Conservation (phyloP, 2,797 vertebrate species). For the Todus mexicanus region DNA sequence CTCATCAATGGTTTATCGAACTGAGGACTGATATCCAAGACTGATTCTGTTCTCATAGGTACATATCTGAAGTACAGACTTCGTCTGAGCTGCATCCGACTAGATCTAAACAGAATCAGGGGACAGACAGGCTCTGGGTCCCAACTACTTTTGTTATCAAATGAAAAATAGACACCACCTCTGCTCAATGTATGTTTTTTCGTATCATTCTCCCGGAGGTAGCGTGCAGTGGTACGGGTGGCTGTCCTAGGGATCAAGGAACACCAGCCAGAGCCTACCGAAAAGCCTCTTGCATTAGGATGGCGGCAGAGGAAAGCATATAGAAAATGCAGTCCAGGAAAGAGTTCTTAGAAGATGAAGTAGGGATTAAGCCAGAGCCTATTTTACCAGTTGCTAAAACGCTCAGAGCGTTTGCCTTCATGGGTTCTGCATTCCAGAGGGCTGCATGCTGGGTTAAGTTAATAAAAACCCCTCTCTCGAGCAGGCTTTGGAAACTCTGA, state of each 20-base stretch:
- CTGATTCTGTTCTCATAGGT: neutral
- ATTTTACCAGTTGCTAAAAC: slow-evolving; percentile 42
- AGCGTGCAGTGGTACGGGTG: neutral
- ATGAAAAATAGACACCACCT: neutral
- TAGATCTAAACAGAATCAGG: neutral
- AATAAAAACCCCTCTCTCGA: slow-evolving; percentile 59
- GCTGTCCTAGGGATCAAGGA: neutral
- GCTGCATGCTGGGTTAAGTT: slow-evolving; percentile 75
- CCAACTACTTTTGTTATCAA: slow-evolving; percentile 44
- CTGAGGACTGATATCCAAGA: slow-evolving; percentile 33
- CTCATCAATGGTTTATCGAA: slow-evolving; percentile 35
- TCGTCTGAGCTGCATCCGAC: neutral
- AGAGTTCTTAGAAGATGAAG: slow-evolving; percentile 30
- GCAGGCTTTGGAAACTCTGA: slow-evolving; percentile 66
- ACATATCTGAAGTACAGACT: neutral
- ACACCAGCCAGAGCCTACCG: neutral
- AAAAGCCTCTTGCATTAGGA: neutral
- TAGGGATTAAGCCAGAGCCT: slow-evolving; percentile 26
- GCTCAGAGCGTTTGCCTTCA: slow-evolving; percentile 29
- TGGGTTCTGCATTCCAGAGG: slow-evolving; percentile 67
- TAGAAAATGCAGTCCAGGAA: neutral
- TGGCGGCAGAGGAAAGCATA: neutral
- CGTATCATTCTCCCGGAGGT: neutral
- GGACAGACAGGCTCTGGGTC: neutral
- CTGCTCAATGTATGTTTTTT: neutral